Evolutionary conservation across 1,140 invertebrate genomes (phyloP), one percentile per base, ranked within the genome.

Genomic region (Acromyrmex heyeri): DNA sequence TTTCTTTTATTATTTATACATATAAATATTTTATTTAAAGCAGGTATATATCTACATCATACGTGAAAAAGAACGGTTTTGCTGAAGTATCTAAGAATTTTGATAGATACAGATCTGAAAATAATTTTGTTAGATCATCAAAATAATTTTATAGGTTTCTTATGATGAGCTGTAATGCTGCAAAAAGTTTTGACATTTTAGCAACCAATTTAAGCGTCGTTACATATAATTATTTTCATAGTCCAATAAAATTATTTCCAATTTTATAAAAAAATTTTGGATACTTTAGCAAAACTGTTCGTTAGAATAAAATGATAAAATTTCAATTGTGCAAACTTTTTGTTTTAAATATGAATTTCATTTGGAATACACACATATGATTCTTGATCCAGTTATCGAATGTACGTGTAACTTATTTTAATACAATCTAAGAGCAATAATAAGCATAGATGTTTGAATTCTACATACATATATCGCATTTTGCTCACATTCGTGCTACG

Each of bases 401-500:
- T 44, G 8, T 44, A 27, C 8, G 2, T 12, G 27, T 4, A 48
- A 38, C 14, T 76, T 61, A 18, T 38, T 76, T 76, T 24, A 57
- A 62, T 64, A 65, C 10, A 30, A 24, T 18, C 16, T 21, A 53
- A 69, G 2, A 38, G 48, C 24, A n/a, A 5, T 38, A 50, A 8
- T 34, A 34, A 55, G 55, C n/a, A 21, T 57, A 57, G 27, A n/a
- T 59, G 8, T 76, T 61, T 2, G n/a, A 70, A 6, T 27, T 34
- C 50, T 5, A 62, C 6, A 18, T 78, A 57, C 14, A 50, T 50
- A 50, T 16, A 64, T 67, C 83, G 50, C 75, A 27, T 65, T 86
- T 82, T 75, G 50, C 50, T 88, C 82, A 81, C 81, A 88, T 8
- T 44, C 62, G 27, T 12, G 24, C 21, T 48, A 61, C 34, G 79